A percentile compares a stretch with the other conserved stretches of the same genome.
These are phyloP conservation scores for Tuta absoluta DNA, from an alignment of 2,888 invertebrate genomes.

Conservation along the genomic window DNA sequence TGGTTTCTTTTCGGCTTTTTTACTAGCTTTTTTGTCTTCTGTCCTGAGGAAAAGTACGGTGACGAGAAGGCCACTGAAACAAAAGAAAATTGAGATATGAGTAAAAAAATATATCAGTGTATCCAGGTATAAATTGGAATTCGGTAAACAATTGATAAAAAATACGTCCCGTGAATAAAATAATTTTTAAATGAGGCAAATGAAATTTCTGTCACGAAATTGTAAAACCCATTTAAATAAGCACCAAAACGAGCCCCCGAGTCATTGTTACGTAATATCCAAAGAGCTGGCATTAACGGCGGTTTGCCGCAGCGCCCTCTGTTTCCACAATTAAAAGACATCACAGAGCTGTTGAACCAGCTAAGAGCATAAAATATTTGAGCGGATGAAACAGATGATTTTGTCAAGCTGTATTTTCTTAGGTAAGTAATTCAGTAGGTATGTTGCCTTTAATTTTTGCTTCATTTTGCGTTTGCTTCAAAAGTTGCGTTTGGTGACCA, in stretches of 20 bases:
- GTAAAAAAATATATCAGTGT: not conserved
- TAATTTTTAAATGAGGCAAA: not conserved
- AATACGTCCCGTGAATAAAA: not conserved
- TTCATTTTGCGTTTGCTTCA: no score
- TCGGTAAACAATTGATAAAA: no score
- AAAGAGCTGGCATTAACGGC: constrained; percentile 7
- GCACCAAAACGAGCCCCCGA: constrained; percentile 5
- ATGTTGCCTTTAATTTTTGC: not conserved
- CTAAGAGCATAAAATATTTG: constrained; percentile 10
- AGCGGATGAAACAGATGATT: not conserved
- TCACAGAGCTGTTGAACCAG: not conserved
- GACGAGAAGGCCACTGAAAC: constrained; percentile 85
- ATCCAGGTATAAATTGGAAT: no score
- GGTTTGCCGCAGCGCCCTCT: constrained; percentile 1
- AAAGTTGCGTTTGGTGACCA: no score
- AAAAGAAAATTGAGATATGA: constrained; percentile 9
- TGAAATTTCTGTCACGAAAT: not conserved
- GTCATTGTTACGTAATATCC: constrained; percentile 15
- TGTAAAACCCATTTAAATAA: not conserved
- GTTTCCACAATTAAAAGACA: constrained; percentile 20
- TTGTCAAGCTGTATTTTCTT: constrained; percentile 45
- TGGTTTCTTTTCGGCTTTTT: constrained; percentile 45
- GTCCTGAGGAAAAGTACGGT: constrained; percentile 86
- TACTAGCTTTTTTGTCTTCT: constrained; percentile 75
- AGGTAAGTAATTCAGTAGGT: not conserved